Base-by-base conservation (phyloP, 2,888 invertebrate genomes). In the Autographa pulchrina region DNA sequence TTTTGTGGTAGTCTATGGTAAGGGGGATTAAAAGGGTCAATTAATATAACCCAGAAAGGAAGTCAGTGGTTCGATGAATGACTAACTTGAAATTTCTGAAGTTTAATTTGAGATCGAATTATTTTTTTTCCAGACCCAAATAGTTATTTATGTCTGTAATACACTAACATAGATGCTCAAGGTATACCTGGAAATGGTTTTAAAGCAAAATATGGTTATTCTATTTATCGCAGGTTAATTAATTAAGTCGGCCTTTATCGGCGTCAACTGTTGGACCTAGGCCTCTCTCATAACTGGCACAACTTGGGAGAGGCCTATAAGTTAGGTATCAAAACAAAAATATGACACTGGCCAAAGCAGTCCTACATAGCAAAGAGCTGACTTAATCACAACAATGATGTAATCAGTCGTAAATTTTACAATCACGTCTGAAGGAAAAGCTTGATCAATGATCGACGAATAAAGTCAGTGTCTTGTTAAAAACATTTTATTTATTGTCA, bases 401-500 rank as follows among this genome's bases (percentile, higher is more conserved):
- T n/a, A 48, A 7, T 48, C 16, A 6, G n/a, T 7, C 16, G 6
- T 48, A n/a, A n/a, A 48, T 48, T n/a, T 48, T 48, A 16, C 48
- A n/a, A 48, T n/a, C 48, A n/a, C 2, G n/a, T n/a, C 3, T 48
- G 1, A 48, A 48, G 48, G 48, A 48, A 48, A 48, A 25, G 9
- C 25, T 20, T 56, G 20, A 56, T 56, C 20, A 11, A 56, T 11
- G 20, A 25, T 48, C 48, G 16, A 48, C 48, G 13, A 8, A 25
- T 13, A 56, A 56, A 56, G 18, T 18, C 13, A 20, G 38, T 61
- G n/a, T 74, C 72, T 52, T 72, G 41, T 14, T 35, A 43, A 59
- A 63, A 65, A 13, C 25, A 38, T 70, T 75, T 71, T 67, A 78
- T 77, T 77, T 72, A 77, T 71, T 63, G 31, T 68, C 70, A 2